Evolutionary conservation across 2,113 vertebrate genomes (phyloP).

Genomic region (Terrapene triunguis): DNA sequence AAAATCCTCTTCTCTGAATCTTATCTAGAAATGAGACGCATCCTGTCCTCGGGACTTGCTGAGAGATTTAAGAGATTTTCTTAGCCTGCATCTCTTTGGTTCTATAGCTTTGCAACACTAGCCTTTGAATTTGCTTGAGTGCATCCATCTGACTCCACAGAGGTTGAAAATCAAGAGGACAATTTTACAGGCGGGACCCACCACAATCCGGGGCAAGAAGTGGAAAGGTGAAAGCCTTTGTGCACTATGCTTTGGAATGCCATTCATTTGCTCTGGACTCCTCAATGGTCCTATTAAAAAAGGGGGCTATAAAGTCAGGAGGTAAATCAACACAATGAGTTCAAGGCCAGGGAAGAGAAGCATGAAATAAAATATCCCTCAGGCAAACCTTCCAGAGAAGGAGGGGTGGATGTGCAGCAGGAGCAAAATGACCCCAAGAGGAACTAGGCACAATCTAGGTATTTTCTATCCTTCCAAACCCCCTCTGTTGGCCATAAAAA

Average conservation of each 20-base stretch:
- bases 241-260: background rate
- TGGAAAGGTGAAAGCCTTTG: background rate
- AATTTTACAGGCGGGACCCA: background rate
- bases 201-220: background rate
- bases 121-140: background rate
- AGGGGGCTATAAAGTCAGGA: background rate
- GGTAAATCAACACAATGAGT: background rate
- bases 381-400: background rate
- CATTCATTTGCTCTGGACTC: background rate
- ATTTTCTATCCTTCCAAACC: background rate
- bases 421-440: background rate
- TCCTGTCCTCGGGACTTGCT: background rate
- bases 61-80: conserved; percentile 4
- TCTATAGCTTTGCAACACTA: background rate
- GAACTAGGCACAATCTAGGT: background rate
- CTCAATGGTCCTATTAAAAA: background rate
- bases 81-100: conserved; percentile 16
- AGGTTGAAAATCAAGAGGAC: background rate
- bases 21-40: background rate
- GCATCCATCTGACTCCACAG: background rate
- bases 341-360: rapidly evolving
- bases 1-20: background rate
- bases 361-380: background rate
- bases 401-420: background rate
- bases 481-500: background rate